These are phyloP conservation scores for Martes martes DNA, from an alignment of 2,113 vertebrate genomes.

Conservation along the genomic window DNA sequence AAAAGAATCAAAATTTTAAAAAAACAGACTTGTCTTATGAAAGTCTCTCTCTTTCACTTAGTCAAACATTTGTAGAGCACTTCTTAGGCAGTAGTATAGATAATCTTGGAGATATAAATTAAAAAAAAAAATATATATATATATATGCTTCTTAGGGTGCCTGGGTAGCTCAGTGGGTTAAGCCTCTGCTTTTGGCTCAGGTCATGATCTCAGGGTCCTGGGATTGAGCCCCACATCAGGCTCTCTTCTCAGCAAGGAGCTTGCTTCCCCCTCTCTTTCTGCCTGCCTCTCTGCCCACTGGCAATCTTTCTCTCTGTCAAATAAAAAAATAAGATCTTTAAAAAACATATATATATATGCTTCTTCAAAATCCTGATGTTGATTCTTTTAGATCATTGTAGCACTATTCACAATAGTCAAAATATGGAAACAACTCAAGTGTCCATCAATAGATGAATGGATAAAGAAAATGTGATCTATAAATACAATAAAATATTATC, in stretches of 20 bases:
- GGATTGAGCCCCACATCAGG: too few species aligned
- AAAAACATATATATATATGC: too few species aligned
- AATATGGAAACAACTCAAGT: not conserved
- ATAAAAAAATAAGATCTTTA: too few species aligned
- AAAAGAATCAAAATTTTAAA: not conserved
- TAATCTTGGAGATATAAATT: not conserved
- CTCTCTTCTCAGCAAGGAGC: too few species aligned
- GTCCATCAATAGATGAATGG: not conserved
- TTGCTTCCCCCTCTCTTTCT: too few species aligned
- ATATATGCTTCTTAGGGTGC: too few species aligned
- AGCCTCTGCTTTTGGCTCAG: too few species aligned
- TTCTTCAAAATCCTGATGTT: not conserved
- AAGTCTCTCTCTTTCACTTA: not conserved
- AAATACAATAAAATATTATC: not conserved
- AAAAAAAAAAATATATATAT: not conserved
- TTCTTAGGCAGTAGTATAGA: not conserved
- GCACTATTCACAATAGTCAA: not conserved
- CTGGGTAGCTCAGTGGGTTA: too few species aligned
- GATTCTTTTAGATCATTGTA: not conserved
- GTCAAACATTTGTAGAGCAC: not conserved
- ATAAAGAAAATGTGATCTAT: not conserved
- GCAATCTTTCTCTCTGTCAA: too few species aligned
- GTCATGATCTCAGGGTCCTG: too few species aligned
- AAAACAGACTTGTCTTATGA: not conserved
- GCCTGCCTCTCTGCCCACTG: too few species aligned